Evolutionary conservation across 2,888 invertebrate genomes (phyloP).

Genomic region (Meta bourneti): DNA sequence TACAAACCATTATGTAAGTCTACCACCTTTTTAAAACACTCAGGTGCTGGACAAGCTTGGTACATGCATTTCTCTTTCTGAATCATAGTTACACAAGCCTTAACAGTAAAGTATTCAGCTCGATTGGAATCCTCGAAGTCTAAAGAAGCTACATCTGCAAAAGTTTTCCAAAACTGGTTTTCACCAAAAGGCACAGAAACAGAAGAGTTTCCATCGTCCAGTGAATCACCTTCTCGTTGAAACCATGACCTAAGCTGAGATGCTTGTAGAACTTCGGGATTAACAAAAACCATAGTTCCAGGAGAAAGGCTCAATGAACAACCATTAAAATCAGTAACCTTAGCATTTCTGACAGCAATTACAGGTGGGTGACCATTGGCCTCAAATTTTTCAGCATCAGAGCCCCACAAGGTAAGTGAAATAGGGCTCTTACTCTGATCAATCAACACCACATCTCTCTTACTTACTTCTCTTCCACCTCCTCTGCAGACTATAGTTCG

Average conservation of each 20-base stretch:
- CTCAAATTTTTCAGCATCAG: conserved; percentile 90
- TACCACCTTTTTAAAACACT: conserved; percentile 96
- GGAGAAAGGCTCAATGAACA: conserved; percentile 79
- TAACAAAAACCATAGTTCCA: conserved; percentile 85
- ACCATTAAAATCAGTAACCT: conserved; percentile 91
- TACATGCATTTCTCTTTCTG: conserved; percentile 92
- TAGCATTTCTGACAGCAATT: conserved; percentile 90
- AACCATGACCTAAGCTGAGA: conserved; percentile 94
- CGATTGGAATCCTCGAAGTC: conserved; percentile 86
- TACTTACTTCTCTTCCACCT: conserved; percentile 91
- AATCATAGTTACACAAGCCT: conserved; percentile 89
- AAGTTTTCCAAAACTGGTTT: conserved; percentile 85
- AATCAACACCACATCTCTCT: conserved; percentile 92
- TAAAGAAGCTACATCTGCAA: conserved; percentile 87
- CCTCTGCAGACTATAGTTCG: conserved; percentile 87
- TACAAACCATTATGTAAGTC: conserved; percentile 93
- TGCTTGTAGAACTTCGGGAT: conserved; percentile 94
- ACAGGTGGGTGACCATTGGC: conserved; percentile 87
- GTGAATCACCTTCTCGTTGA: conserved; percentile 83
- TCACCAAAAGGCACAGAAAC: conserved; percentile 8
- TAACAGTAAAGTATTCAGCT: conserved; percentile 89
- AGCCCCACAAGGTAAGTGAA: conserved; percentile 93
- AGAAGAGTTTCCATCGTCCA: conserved; percentile 82
- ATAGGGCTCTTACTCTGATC: conserved; percentile 91
- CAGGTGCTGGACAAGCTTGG: conserved; percentile 92